Evolutionary conservation across 2,888 invertebrate genomes (phyloP).

Genomic region (Carpatolechia fugitivella): DNA sequence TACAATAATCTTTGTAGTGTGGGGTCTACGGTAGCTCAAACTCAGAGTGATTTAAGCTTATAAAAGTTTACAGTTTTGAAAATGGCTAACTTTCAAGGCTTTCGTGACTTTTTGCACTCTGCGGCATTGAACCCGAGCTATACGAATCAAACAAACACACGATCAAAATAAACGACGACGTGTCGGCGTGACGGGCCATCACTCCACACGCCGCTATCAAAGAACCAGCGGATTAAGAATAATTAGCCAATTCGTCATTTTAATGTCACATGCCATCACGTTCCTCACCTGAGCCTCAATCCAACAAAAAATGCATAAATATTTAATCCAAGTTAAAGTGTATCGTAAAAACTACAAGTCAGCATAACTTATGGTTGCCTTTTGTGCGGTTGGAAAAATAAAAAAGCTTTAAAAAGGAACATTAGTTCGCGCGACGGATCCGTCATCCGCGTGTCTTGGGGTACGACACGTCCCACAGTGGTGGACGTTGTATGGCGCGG

Average conservation of each 20-base stretch:
- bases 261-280: conserved; percentile 79
- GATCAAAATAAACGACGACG: conserved; percentile 40
- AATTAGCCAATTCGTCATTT: conserved; percentile 79
- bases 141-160: conserved; percentile 35
- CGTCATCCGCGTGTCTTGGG: conserved; percentile 67
- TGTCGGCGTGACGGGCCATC: conserved; percentile 55
- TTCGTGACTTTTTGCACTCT: background rate
- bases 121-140: conserved; percentile 44
- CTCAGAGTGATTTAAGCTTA: too few species aligned
- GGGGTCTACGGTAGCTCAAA: too few species aligned
- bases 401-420: conserved; percentile 65
- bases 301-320: conserved; percentile 49
- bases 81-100: background rate
- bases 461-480: conserved; percentile 58
- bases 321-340: conserved; percentile 68
- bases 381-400: conserved; percentile 69
- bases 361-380: conserved; percentile 72
- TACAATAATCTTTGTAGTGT: too few species aligned
- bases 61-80: background rate
- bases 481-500: background rate
- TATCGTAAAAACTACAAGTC: conserved; percentile 75
- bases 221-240: conserved; percentile 73
- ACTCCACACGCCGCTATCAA: conserved; percentile 55
- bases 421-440: conserved; percentile 72
- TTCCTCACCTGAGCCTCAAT: conserved; percentile 41